Evolutionary conservation across 2,113 vertebrate genomes (phyloP), one percentile per base, ranked within the genome.

Genomic region (Actenoides hombroni): DNA sequence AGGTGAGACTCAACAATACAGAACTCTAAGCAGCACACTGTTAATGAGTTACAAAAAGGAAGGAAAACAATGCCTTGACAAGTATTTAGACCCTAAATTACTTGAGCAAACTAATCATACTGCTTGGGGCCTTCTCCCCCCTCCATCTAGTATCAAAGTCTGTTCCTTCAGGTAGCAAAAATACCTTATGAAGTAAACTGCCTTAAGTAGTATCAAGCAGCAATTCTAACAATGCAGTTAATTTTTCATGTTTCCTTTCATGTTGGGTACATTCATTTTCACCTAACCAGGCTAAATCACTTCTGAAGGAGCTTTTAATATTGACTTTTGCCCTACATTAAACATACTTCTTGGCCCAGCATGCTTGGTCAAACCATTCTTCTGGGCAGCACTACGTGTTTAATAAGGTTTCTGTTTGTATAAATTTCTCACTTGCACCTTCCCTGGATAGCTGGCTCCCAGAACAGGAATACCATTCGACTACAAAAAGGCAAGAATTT

Each of bases 181-280:
- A 71, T 15, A 77, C 28, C 11, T 69, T 42, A 46, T 10, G 29
- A 94, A 95, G 87, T 60, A 61, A 94, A 77, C 9, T 88, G 75
- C 68, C 82, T 70, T 56, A 74, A 89, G 81, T 84, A 67, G 46
- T 25, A 90, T 23, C 35, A 92, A 95, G 82, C 3, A 75, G 39
- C 53, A 87, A 51, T 65, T 48, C 29, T 68, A 87, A 71, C 33
- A 93, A 59, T 6, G 56, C 11, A 67, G 63, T 69, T 83, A 91
- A 20, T 71, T 91, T 70, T 86, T 61, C 59, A 51, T 59, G 10
- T 60, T 93, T 80, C 63, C 17, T 96, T 93, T 94, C 64, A 90
- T 42, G 74, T 46, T 67, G 70, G 7, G 33, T 60, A 7, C 39
- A 88, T 26, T 57, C 5, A 80, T 59, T 92, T 83, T 77, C 53